Conservation (phyloP, 2,888 invertebrate genomes). For the Drosophila eohydei region DNA sequence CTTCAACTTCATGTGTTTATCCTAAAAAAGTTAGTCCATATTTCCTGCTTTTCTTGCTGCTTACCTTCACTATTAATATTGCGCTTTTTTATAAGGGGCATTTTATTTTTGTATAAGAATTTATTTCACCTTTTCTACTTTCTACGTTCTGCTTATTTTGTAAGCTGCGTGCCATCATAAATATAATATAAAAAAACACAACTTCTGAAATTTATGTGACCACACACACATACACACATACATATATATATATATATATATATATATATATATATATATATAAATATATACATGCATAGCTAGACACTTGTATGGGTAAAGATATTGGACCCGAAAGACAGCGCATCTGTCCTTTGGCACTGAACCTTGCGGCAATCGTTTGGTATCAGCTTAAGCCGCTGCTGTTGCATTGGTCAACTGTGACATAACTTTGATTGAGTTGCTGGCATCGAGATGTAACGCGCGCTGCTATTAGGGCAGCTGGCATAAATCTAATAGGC, state of each 20-base stretch:
- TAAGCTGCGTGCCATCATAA: slow-evolving; percentile 63
- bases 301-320: slow-evolving; percentile 7
- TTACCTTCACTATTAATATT: slow-evolving; percentile 18
- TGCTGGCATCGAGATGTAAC: slow-evolving; percentile 18
- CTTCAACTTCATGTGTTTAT: slow-evolving; percentile 16
- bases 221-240: slow-evolving; percentile 15
- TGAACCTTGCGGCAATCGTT: slow-evolving; percentile 37
- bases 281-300: not conserved
- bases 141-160: slow-evolving; percentile 33
- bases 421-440: slow-evolving; percentile 74
- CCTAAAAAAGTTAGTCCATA: slow-evolving; percentile 38
- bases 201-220: slow-evolving; percentile 56
- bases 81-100: slow-evolving; percentile 38
- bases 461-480: slow-evolving; percentile 11
- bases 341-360: slow-evolving; percentile 27
- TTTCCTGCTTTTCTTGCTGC: slow-evolving; percentile 9
- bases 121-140: slow-evolving; percentile 23
- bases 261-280: not conserved
- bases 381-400: slow-evolving; percentile 19
- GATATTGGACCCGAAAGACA: slow-evolving; percentile 3
- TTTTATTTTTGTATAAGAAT: slow-evolving; percentile 57
- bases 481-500: slow-evolving; percentile 60
- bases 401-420: slow-evolving; percentile 35
- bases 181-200: slow-evolving; percentile 55
- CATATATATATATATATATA: not conserved